Evolutionary conservation across 2,888 invertebrate species (phyloP), one percentile per base, ranked within the genome.

Genomic region (Allophyes oxyacanthae): DNA sequence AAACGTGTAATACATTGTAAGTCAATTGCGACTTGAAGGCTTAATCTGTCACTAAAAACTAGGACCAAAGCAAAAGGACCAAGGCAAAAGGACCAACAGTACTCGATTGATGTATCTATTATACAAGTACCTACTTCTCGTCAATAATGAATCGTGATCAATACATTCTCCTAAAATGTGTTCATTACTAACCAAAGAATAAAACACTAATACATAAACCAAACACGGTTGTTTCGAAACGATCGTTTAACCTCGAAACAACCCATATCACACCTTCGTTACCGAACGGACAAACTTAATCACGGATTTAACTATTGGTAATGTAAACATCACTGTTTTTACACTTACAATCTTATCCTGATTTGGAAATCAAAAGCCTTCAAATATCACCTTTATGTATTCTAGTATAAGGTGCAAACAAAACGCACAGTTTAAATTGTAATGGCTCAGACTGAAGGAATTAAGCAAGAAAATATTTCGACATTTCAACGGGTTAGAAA

Each of bases 251-350:
- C 72, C 67, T 74, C 75, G 64, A 63, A 69, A 72, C 75, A 67
- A 71, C 72, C 46, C 72, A 67, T 68, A 77, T 77, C 72, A 66
- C 78, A 78, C 75, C 72, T 74, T 65, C 70, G 60, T 74, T 58
- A 75, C 59, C 65, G 61, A 60, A 74, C 59, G 62, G 65, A 68
- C 81, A 77, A 72, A 80, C 83, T 82, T 82, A 83, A 85, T 86
- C 82, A 82, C 74, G 74, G 78, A 77, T 81, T 77, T 79, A 69
- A 75, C 78, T 76, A 78, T 79, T 80, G 72, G 65, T 76, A 71
- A 77, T 64, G 70, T 77, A 81, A 82, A 82, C 75, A 84, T 51
- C 66, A 62, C 52, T 64, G 46, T 67, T 68, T n/a, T 71, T 71
- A 74, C 63, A 74, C 72, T 61, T 45, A 67, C 61, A 54, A 59